These are phyloP conservation scores for Ochotona princeps DNA, from an alignment of 2,113 vertebrate genomes.

Conservation along the genomic window DNA sequence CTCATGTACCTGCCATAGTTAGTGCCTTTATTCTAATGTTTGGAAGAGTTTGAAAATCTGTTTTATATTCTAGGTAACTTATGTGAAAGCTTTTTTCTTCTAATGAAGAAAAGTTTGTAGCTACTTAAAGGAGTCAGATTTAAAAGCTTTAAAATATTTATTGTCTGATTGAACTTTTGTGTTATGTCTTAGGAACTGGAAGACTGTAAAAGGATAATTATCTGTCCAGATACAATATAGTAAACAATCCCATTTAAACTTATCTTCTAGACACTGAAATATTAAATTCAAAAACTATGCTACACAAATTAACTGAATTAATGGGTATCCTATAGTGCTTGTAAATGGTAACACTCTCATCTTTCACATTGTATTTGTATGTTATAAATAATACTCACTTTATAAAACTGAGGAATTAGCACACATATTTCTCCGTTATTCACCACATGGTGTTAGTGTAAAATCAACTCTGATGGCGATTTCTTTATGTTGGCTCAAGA, in stretches of 20 bases:
- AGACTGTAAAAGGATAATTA: slow-evolving; percentile 41
- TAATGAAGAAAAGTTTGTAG: slow-evolving; percentile 28
- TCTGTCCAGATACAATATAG: not conserved
- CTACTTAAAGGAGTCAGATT: slow-evolving; percentile 26
- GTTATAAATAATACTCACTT: not conserved
- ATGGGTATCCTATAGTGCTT: not conserved
- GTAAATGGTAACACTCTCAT: not conserved
- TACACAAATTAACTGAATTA: not conserved
- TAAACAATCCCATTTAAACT: slow-evolving; percentile 50
- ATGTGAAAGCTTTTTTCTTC: slow-evolving; percentile 59
- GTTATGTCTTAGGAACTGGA: slow-evolving; percentile 33
- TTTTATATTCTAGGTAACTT: not conserved
- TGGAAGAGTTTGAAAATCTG: not conserved
- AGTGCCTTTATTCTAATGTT: not conserved
- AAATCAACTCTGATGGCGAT: not conserved
- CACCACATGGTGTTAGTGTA: not conserved
- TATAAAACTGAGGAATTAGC: not conserved
- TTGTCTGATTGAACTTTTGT: slow-evolving; percentile 60
- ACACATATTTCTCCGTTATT: not conserved
- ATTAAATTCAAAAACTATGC: slow-evolving; percentile 23
- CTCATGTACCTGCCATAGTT: not conserved
- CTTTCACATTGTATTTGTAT: not conserved
- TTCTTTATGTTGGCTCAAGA: not conserved
- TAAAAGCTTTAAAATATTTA: slow-evolving; percentile 25
- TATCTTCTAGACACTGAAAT: slow-evolving; percentile 32